Conservation (phyloP, 2,797 vertebrate species). For the Buphagus erythrorhynchus region DNA sequence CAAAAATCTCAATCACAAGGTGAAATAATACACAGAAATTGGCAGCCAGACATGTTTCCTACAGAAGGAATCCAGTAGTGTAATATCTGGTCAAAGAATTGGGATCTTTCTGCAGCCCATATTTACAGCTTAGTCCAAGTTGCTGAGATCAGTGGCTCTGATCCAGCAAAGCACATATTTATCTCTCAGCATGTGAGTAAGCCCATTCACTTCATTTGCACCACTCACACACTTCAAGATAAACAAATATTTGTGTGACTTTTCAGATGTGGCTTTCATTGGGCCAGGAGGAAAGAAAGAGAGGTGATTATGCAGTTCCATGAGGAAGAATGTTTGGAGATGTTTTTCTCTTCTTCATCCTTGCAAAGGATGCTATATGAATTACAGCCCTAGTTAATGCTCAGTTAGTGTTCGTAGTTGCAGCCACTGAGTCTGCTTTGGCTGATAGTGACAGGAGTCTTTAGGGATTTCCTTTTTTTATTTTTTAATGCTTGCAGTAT, state of each 20-base stretch:
- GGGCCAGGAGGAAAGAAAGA: not conserved
- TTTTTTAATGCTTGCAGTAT: not conserved
- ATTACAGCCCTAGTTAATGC: not conserved
- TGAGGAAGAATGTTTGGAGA: not conserved
- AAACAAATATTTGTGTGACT: not conserved
- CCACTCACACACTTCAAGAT: not conserved
- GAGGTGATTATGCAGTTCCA: not conserved
- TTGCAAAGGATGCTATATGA: not conserved
- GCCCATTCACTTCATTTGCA: constrained; percentile 34
- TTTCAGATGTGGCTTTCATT: not conserved
- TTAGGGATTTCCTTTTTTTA: not conserved
- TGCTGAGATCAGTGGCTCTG: not conserved
- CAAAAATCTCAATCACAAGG: not conserved
- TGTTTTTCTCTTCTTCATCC: not conserved
- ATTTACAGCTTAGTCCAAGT: not conserved
- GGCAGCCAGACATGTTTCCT: not conserved
- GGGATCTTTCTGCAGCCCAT: not conserved
- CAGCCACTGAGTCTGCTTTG: not conserved
- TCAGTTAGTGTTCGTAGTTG: not conserved
- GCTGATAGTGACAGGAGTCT: not conserved
- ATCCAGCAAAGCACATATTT: constrained; percentile 3
- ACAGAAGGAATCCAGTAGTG: not conserved
- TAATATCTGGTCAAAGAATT: not conserved
- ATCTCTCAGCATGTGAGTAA: not conserved
- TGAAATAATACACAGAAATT: not conserved